Conservation (phyloP, 2,797 vertebrate species). For the Australoheros facetus region DNA sequence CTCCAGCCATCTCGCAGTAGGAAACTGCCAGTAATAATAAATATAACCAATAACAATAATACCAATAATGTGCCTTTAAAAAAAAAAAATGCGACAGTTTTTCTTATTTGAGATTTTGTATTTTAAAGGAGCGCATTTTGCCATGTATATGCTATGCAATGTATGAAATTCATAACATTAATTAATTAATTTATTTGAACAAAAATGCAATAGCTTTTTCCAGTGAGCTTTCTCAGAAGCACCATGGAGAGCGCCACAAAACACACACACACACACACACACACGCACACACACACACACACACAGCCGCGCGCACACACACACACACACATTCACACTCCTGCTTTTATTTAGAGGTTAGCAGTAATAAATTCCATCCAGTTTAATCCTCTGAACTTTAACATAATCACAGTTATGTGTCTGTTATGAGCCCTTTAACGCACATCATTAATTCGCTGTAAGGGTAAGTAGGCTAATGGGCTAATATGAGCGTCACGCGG, state of each 20-base stretch:
- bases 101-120: too few relatives aligned
- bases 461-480: slow-evolving; percentile 57
- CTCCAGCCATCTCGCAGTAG: too few relatives aligned
- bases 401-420: background rate
- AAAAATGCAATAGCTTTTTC: background rate
- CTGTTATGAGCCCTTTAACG: background rate
- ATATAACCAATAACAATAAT: background rate
- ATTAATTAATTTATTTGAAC: background rate
- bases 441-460: slow-evolving; percentile 57
- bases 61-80: background rate
- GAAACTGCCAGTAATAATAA: background rate
- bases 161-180: background rate
- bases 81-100: too few relatives aligned
- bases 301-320: background rate
- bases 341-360: slow-evolving; percentile 49
- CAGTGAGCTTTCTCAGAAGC: slow-evolving; percentile 34
- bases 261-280: background rate
- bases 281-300: background rate
- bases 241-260: slow-evolving; percentile 76
- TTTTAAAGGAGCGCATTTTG: background rate
- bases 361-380: slow-evolving; percentile 22
- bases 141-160: background rate
- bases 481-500: slow-evolving; percentile 52
- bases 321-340: background rate
- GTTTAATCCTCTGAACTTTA: background rate